Evolutionary conservation across 2,888 invertebrate genomes (phyloP).

Genomic region (Megaustenia siamemsis): DNA sequence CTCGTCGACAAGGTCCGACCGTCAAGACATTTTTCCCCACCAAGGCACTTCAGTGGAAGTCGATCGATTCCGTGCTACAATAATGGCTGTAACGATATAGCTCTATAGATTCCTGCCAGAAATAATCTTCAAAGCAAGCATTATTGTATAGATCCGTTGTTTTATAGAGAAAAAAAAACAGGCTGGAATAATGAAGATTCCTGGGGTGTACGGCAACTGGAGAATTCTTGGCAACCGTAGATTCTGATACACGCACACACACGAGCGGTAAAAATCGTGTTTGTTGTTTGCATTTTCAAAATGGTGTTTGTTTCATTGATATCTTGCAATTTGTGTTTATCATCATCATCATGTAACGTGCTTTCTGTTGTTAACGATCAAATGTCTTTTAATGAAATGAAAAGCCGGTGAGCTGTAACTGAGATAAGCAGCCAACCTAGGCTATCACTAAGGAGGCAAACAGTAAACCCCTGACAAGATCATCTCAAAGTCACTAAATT

Average conservation of each 20-base stretch:
- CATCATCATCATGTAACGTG: too few species aligned
- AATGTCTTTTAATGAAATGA: too few species aligned
- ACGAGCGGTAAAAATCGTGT: neutral
- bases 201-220: neutral
- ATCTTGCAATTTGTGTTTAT: too few species aligned
- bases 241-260: constrained; percentile 25
- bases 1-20: constrained; percentile 10
- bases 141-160: constrained; percentile 32
- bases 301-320: neutral
- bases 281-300: neutral
- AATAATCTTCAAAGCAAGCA: neutral
- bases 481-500: too few species aligned
- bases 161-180: neutral
- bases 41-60: neutral
- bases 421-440: too few species aligned
- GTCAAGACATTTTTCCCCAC: neutral
- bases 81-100: constrained; percentile 29
- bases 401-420: too few species aligned
- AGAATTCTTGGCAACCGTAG: neutral
- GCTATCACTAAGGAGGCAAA: too few species aligned
- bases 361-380: too few species aligned
- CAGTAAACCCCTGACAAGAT: too few species aligned
- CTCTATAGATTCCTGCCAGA: constrained; percentile 19
- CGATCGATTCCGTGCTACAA: constrained; percentile 11
- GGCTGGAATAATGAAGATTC: constrained; percentile 18